These are phyloP conservation scores for Nyctibius grandis DNA, from an alignment of 2,797 vertebrate genomes.

Conservation along the genomic window DNA sequence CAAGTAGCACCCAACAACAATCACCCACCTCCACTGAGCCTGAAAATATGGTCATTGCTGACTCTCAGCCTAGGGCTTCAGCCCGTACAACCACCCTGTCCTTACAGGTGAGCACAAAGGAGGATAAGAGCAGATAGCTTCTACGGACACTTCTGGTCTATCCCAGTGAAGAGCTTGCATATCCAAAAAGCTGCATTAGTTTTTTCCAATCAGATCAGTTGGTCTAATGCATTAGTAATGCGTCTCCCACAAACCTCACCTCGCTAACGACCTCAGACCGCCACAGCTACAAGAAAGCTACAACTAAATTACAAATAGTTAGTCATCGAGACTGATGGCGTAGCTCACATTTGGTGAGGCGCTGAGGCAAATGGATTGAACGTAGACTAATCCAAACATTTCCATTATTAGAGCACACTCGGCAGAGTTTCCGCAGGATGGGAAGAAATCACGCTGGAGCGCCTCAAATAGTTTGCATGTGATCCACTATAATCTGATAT, in stretches of 20 bases:
- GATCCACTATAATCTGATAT: conserved; percentile 2
- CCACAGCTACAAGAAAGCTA: conserved; percentile 3
- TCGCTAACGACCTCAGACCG: neutral
- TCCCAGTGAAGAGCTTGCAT: neutral
- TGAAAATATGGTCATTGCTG: accelerated
- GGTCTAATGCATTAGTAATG: neutral
- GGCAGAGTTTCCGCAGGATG: conserved; percentile 2
- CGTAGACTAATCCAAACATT: conserved; percentile 53
- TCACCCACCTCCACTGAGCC: neutral
- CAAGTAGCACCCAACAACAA: neutral
- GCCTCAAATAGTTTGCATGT: conserved; percentile 6
- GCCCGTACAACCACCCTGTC: neutral
- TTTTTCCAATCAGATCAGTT: neutral
- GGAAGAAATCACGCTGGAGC: conserved; percentile 11
- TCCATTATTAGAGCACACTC: conserved; percentile 48
- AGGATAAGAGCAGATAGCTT: neutral
- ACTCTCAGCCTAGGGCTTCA: neutral
- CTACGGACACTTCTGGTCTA: neutral
- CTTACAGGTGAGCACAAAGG: neutral
- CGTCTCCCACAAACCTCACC: neutral
- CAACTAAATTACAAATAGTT: conserved; percentile 15
- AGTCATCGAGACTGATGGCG: conserved; percentile 25
- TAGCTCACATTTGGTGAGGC: conserved; percentile 44
- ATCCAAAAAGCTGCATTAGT: neutral
- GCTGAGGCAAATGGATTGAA: conserved; percentile 21